phyloP scores from a whole-genome alignment of 2,797 vertebrate species.

The Trachops cirrhosus region DNA sequence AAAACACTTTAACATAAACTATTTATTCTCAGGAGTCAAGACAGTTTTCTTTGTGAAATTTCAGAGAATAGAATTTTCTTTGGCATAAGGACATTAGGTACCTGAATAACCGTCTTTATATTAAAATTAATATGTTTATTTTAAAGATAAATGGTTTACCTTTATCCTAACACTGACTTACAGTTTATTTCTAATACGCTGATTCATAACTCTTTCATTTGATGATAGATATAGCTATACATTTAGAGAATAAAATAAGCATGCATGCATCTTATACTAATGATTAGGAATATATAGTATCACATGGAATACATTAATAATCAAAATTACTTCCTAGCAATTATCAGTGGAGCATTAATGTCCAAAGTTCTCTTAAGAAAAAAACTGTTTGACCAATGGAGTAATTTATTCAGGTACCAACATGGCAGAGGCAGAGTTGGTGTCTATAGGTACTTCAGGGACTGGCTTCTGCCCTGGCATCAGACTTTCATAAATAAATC shows the following conservation, averaged over 20 bases:
- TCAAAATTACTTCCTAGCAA: not conserved
- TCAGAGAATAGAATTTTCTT: not conserved
- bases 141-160: not conserved
- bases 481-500: not conserved
- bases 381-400: not conserved
- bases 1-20: not conserved
- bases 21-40: not conserved
- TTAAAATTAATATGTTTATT: constrained; percentile 3
- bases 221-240: not conserved
- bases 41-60: not conserved
- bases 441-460: not conserved
- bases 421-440: not conserved
- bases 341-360: not conserved
- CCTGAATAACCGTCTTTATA: not conserved
- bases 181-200: not conserved
- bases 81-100: not conserved
- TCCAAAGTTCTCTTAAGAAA: not conserved
- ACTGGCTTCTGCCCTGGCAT: not conserved
- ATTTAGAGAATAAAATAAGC: constrained; percentile 16
- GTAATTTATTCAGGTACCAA: not conserved
- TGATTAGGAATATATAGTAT: not conserved
- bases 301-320: not conserved
- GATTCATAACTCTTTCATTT: not conserved
- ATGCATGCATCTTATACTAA: not conserved
- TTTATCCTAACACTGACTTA: constrained; percentile 7